A percentile compares a stretch with the other conserved stretches of the same genome.
Conservation (phyloP, 2,113 vertebrate genomes). For the Corythaeola cristata region DNA sequence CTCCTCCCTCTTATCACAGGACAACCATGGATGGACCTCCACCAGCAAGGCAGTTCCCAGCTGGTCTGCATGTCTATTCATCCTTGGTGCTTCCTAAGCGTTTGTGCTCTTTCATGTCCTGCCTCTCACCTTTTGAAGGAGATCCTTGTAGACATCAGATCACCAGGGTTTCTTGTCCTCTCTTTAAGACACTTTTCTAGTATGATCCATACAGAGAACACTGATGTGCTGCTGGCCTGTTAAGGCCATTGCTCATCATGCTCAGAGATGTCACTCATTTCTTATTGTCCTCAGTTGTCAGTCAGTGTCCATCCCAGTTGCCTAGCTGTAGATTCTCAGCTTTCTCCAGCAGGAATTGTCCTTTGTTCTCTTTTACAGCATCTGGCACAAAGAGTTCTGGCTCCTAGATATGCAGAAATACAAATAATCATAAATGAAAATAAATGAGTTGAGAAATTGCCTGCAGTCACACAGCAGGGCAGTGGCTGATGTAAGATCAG, state of each 20-base stretch:
- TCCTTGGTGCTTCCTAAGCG: neutral
- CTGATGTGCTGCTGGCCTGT: neutral
- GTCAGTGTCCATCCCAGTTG: neutral
- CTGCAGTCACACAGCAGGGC: slow-evolving; percentile 60
- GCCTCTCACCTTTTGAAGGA: neutral
- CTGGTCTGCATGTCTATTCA: accelerated
- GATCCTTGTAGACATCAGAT: neutral
- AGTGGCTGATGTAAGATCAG: slow-evolving; percentile 63
- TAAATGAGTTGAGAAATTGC: slow-evolving; percentile 67
- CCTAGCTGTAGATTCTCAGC: neutral
- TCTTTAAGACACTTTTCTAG: neutral
- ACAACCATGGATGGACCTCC: neutral
- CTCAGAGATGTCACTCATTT: neutral
- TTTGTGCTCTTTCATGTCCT: neutral
- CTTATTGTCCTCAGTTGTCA: neutral
- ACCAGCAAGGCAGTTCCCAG: neutral
- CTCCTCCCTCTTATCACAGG: neutral
- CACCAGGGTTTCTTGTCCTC: accelerated
- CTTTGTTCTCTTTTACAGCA: neutral
- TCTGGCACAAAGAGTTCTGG: slow-evolving; percentile 22
- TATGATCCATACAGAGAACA: neutral
- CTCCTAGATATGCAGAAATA: slow-evolving; percentile 5
- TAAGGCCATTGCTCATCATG: neutral
- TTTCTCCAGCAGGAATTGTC: neutral
- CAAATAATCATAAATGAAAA: slow-evolving; percentile 64